phyloP scores from a whole-genome alignment of 2,797 vertebrate genomes.

The Pygocentrus nattereri region DNA sequence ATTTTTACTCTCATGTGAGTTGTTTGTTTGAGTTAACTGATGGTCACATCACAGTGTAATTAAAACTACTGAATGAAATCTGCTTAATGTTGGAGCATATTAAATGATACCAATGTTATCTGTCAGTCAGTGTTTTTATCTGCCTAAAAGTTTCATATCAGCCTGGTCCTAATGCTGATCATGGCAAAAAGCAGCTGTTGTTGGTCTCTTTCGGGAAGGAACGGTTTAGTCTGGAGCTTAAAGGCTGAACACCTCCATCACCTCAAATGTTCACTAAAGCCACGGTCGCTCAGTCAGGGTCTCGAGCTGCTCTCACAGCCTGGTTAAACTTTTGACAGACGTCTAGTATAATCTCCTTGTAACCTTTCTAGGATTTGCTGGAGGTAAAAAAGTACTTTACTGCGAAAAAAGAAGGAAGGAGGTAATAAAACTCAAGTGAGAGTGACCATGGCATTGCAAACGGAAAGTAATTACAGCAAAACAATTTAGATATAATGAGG shows the following conservation, averaged over 20 bases:
- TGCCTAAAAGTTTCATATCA: background rate
- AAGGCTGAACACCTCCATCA: conserved; percentile 2
- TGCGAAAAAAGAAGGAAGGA: background rate
- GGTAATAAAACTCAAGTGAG: background rate
- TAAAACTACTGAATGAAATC: no score
- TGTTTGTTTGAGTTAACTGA: no score
- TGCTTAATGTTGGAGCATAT: no score
- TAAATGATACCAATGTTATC: background rate
- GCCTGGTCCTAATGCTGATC: background rate
- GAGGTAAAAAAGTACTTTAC: background rate
- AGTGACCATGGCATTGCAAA: conserved; percentile 63
- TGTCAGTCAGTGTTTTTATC: background rate
- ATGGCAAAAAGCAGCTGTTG: background rate
- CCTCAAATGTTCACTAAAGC: conserved; percentile 2
- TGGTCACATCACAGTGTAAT: no score
- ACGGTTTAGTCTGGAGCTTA: background rate
- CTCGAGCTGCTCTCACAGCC: background rate
- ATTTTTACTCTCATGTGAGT: no score
- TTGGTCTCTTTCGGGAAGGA: background rate
- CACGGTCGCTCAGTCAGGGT: background rate
- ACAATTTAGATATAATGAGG: conserved; percentile 71
- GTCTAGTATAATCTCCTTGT: conserved; percentile 5
- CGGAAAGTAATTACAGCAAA: conserved; percentile 59
- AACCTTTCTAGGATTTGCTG: conserved; percentile 12
- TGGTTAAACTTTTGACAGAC: conserved; percentile 3